These are phyloP conservation scores for Aurelia sp. DNA, from an alignment of 30 jellyfish, hydroid and myxozoan genomes.

Conservation along the genomic window DNA sequence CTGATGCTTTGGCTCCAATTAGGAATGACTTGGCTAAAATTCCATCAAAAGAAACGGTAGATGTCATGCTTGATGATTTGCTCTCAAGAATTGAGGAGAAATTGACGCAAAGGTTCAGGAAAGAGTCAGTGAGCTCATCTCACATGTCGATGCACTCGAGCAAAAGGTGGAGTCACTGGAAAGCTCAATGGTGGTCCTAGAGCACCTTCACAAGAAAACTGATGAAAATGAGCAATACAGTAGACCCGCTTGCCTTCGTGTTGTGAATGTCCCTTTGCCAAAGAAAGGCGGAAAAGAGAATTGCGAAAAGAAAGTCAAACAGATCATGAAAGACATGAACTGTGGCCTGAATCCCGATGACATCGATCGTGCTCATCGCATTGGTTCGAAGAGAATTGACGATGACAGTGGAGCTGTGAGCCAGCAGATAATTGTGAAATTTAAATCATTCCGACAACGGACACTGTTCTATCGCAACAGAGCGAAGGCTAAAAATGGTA, in stretches of 20 bases:
- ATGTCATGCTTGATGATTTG: not conserved
- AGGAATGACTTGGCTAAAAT: conserved; percentile 2
- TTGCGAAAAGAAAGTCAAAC: conserved; percentile 3
- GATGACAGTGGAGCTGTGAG: not conserved
- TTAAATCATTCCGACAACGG: conserved; percentile 25
- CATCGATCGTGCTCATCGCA: conserved; percentile 50
- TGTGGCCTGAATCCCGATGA: conserved; percentile 53
- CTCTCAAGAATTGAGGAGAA: not conserved
- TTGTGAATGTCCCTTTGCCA: conserved; percentile 36
- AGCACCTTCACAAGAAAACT: conserved; percentile 30
- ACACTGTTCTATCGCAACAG: conserved; percentile 27
- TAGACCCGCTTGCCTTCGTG: conserved; percentile 34
- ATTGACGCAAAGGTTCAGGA: conserved; percentile 4
- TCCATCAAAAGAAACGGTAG: not conserved
- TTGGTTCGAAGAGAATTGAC: conserved; percentile 33
- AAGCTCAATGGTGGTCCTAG: conserved; percentile 45
- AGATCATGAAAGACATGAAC: conserved; percentile 18
- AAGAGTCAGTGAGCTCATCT: conserved; percentile 4
- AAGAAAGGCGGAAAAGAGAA: conserved; percentile 27
- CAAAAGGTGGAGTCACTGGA: conserved; percentile 22
- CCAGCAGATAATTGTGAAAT: conserved; percentile 28
- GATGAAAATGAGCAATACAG: conserved; percentile 51
- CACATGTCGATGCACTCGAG: not conserved
- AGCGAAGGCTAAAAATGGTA: conserved; percentile 10
- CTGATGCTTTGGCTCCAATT: not conserved